Base-by-base conservation (phyloP, 2,113 vertebrate species). In the Corvus cornix region DNA sequence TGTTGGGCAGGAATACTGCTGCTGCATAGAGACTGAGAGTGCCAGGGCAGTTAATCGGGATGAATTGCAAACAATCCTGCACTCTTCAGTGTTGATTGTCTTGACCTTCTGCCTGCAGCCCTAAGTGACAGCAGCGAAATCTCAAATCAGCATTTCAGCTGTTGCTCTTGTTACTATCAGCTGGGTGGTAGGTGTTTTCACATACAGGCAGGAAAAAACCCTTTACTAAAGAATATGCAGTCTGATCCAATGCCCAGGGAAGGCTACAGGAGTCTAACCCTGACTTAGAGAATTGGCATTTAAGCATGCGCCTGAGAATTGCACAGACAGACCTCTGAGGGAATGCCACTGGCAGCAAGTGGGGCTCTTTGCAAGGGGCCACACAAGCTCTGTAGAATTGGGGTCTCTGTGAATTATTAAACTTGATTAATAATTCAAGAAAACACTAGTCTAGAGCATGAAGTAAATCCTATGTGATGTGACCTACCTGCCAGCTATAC, bases 381-480 rank as follows among this genome's bases (percentile, higher is more conserved):
- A 95, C 87, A 77, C 37, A 76, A 80, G 30, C 53, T 90, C 90
- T 53, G n/a, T 86, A 70, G 67, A 90, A 66, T 0, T 84, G 93
- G 86, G 82, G 67, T 86, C 79, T 64, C 91, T 84, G 56, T 97
- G 80, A 95, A 95, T 94, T 94, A 91, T 87, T 97, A 63, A 95
- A 95, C 64, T 87, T 35, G 14, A 91, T 87, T 70, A 93, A 92
- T 95, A 93, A 90, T 91, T 89, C 58, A 97, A 77, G 66, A 83
- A 93, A 92, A 85, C 66, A 80, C 94, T 95, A 85, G 37, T 82
- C 82, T 68, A 87, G 81, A 92, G 76, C 81, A 81, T 60, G 84
- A 93, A 84, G 63, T 35, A 95, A 92, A 94, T 95, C 75, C 67
- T 89, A 10, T 67, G 44, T 0, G 3, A 93, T 70, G 83, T 88